Percentiles rank a stretch among this genome's conserved stretches.
These are phyloP conservation scores for Cerastis rubricosa DNA, from an alignment of 2,888 invertebrate genomes.

Conservation along the genomic window DNA sequence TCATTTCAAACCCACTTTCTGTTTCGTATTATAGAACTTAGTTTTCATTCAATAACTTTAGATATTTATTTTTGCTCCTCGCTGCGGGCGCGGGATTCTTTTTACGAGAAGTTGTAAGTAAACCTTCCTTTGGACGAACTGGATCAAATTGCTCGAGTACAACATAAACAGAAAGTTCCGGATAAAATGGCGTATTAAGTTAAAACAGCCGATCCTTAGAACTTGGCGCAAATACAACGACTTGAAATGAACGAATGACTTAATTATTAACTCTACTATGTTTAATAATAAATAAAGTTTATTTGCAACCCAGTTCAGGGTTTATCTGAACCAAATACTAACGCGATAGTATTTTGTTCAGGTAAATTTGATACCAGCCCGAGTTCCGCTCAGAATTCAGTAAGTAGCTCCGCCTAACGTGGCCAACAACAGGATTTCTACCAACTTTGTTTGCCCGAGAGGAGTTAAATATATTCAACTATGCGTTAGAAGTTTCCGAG, in stretches of 20 bases:
- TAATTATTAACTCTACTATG: conserved; percentile 29
- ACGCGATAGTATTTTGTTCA: conserved; percentile 32
- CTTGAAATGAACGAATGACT: conserved; percentile 45
- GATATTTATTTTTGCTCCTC: conserved; percentile 68
- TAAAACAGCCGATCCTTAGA: conserved; percentile 65
- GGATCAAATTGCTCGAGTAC: conserved; percentile 76
- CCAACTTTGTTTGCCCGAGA: conserved; percentile 63
- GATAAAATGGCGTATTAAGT: conserved; percentile 79
- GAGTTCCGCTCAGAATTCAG: conserved; percentile 45
- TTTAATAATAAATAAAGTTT: conserved; percentile 36
- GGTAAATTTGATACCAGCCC: conserved; percentile 56
- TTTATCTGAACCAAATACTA: conserved; percentile 27
- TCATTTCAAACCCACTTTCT: conserved; percentile 37
- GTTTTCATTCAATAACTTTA: conserved; percentile 64
- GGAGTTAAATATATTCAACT: conserved; percentile 74
- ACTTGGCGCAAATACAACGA: conserved; percentile 49
- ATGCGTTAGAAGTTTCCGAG: conserved; percentile 63
- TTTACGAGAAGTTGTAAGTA: conserved; percentile 80
- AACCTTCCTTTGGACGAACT: conserved; percentile 78
- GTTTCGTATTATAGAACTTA: conserved; percentile 50
- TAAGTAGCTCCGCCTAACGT: conserved; percentile 30
- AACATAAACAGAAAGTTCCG: conserved; percentile 82
- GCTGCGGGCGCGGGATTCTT: conserved; percentile 70
- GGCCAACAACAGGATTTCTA: conserved; percentile 63
- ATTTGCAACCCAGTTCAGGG: conserved; percentile 15